Evolutionary conservation across 2,797 vertebrate genomes (phyloP).

Genomic region (Premnoplex brunnescens): DNA sequence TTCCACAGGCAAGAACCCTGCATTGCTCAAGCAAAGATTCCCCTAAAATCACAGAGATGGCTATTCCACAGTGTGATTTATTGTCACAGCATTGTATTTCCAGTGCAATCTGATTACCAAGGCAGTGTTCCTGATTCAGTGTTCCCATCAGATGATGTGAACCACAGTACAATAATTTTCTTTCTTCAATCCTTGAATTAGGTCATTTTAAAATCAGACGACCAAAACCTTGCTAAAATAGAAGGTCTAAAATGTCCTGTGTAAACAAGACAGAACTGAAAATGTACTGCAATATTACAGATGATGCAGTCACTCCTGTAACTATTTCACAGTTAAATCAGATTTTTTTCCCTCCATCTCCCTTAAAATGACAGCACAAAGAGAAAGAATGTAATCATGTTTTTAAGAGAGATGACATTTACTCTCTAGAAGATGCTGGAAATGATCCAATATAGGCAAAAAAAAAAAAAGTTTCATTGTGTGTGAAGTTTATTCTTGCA

Average conservation of each 20-base stretch:
- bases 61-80: conserved; percentile 13
- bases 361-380: conserved; percentile 29
- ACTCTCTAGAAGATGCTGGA: conserved; percentile 34
- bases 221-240: conserved; percentile 22
- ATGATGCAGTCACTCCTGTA: background rate
- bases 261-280: conserved; percentile 41
- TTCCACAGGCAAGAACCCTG: background rate
- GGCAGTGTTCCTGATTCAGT: background rate
- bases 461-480: background rate
- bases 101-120: conserved; percentile 38
- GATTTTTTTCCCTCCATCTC: background rate
- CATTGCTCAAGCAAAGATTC: background rate
- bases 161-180: background rate
- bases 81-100: conserved; percentile 36
- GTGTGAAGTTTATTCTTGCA: background rate
- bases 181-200: background rate
- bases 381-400: conserved; percentile 22
- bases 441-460: conserved; percentile 8
- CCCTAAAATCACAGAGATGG: background rate
- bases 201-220: conserved; percentile 3
- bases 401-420: conserved; percentile 32
- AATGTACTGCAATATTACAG: background rate
- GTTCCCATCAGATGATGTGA: background rate
- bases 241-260: conserved; percentile 12
- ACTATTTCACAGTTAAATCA: conserved; percentile 49